Percentiles rank a stretch among this genome's conserved stretches.
These are phyloP conservation scores for Lepus europaeus DNA, from an alignment of 2,113 vertebrate species.

Conservation along the genomic window DNA sequence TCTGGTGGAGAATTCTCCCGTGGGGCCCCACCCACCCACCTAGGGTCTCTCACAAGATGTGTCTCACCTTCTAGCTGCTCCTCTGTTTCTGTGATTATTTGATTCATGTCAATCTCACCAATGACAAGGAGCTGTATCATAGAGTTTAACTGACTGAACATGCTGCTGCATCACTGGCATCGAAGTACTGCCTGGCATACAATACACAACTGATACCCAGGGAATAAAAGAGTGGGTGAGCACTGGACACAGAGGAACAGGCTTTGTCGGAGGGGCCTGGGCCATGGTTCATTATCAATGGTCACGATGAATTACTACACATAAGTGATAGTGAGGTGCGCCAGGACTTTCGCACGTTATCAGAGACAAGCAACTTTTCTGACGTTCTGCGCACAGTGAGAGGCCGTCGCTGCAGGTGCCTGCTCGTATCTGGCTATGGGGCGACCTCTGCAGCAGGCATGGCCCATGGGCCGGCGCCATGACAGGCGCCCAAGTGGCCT, in stretches of 20 bases:
- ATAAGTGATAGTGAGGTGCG: neutral
- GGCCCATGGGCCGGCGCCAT: neutral
- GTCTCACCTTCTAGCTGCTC: neutral
- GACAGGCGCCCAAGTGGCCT: fast-evolving
- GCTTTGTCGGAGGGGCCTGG: neutral
- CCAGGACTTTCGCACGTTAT: neutral
- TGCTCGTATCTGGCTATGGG: neutral
- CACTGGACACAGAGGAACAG: neutral
- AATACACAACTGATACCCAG: neutral
- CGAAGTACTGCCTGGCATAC: no score
- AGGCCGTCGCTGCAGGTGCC: neutral
- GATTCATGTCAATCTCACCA: neutral
- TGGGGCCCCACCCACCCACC: neutral
- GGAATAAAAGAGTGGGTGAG: no score
- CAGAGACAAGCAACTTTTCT: neutral
- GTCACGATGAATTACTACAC: neutral
- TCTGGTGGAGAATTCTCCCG: neutral
- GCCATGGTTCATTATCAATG: no score
- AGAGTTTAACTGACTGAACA: neutral
- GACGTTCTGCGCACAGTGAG: neutral
- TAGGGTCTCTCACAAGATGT: neutral
- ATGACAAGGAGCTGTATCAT: neutral
- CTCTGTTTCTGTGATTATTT: neutral
- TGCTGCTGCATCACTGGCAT: neutral
- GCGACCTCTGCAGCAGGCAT: neutral